Base-by-base conservation (phyloP, 2,888 invertebrate species). In the Lepetodrilus schrolli region DNA sequence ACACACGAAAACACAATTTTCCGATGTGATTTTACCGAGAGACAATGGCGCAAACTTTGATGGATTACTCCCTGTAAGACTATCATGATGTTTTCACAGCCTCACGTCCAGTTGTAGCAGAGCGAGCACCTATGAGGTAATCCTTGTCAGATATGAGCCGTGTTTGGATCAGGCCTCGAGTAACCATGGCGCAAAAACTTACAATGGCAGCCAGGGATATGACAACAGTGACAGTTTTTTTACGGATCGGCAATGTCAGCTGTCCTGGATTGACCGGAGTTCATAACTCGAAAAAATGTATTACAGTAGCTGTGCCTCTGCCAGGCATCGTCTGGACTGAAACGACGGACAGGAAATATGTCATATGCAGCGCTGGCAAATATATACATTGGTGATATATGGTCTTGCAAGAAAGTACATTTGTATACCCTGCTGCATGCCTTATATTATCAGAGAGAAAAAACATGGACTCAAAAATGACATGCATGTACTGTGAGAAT, bases 201-300 rank as follows among this genome's bases (percentile, higher is more conserved):
- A 58, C 30, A 10, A 21, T 30, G 26, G 30, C 58, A 30, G 30
- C 30, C 58, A 58, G 58, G 17, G 34, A 58, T 26, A 26, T 58
- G 58, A 58, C 58, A 58, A 58, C 34, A 30, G 30, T 58, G 58
- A 58, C 58, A 58, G 34, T 26, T 30, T 30, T n/a, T n/a, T 58
- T 34, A 58, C 34, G 58, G 30, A 58, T 58, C 58, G 34, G 17
- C 26, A 26, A 30, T 17, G 26, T 17, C 26, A 58, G 17, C 30
- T 58, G 17, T 58, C 58, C 26, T 30, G 43, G 17, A 13, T 43
- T 17, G 43, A 17, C 17, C n/a, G 5, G 8, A 43, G 13, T 43
- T 13, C n/a, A n/a, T n/a, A 43, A 17, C 13, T 4, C 8, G 43
- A 43, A 43, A 43, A 43, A 3, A 43, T 43, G 17, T 17, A 43